Evolutionary conservation across 2,888 invertebrate genomes (phyloP).

Genomic region (Dione vanillae): DNA sequence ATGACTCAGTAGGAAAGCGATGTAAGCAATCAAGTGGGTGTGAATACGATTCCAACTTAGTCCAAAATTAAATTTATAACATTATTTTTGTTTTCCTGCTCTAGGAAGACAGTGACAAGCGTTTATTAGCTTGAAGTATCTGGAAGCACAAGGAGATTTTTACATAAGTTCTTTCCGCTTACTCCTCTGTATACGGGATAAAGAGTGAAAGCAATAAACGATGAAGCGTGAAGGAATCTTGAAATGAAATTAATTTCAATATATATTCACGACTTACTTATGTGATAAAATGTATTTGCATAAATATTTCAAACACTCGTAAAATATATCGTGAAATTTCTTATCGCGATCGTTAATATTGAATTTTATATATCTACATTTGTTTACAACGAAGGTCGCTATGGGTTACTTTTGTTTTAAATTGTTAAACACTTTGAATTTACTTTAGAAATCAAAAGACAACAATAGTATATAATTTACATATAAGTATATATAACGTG

Average conservation of each 20-base stretch:
- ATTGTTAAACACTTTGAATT: not conserved
- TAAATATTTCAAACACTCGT: conserved; percentile 22
- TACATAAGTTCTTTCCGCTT: no score
- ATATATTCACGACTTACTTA: conserved; percentile 5
- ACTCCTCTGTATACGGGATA: no score
- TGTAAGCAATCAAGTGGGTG: no score
- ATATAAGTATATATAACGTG: not conserved
- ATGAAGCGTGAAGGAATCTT: conserved; percentile 34
- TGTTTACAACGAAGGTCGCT: conserved; percentile 38
- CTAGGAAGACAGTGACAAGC: no score
- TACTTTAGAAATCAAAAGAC: not conserved
- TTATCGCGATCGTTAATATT: conserved; percentile 18
- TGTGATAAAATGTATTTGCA: conserved; percentile 29
- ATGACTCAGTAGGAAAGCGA: no score
- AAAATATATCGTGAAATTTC: conserved; percentile 26
- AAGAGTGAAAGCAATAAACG: not conserved
- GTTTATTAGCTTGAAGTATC: no score
- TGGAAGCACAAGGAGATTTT: no score
- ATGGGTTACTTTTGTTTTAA: conserved; percentile 38
- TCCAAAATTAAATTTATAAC: no score
- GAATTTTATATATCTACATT: conserved; percentile 13
- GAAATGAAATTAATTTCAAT: conserved; percentile 17
- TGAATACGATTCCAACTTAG: no score
- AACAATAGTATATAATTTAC: not conserved
- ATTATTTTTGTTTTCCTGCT: no score